phyloP scores from a whole-genome alignment of 2,113 vertebrate genomes.

The Mugil cephalus region DNA sequence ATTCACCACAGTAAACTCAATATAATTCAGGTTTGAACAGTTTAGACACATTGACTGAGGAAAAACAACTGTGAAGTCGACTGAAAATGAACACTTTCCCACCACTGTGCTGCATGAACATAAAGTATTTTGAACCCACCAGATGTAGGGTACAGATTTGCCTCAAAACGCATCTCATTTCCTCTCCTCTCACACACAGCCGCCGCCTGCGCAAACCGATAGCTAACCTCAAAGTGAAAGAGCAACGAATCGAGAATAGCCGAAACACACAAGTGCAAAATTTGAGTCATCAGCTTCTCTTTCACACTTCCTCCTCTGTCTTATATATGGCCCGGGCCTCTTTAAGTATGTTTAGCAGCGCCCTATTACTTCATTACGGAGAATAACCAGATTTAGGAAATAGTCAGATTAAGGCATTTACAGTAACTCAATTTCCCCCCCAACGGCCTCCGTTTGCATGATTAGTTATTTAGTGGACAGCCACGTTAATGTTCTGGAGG shows the following conservation, averaged over 20 bases:
- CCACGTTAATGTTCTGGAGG: constrained; percentile 13
- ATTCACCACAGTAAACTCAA: too few species aligned
- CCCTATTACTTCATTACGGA: constrained; percentile 17
- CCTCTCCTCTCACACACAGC: constrained; percentile 18
- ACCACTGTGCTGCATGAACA: too few species aligned
- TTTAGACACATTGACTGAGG: too few species aligned
- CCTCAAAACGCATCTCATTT: constrained; percentile 39
- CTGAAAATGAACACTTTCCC: too few species aligned
- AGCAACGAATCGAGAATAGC: constrained; percentile 55
- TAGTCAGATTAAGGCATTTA: constrained; percentile 50
- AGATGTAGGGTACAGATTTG: constrained; percentile 39
- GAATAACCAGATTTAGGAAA: constrained; percentile 44
- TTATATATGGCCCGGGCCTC: constrained; percentile 43
- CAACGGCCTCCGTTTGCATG: constrained; percentile 13
- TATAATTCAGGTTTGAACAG: too few species aligned
- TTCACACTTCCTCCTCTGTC: constrained; percentile 58
- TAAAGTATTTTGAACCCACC: constrained; percentile 25
- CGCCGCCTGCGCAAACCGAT: constrained; percentile 11
- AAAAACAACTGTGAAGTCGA: too few species aligned
- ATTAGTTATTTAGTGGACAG: constrained; percentile 14
- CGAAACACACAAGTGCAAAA: constrained; percentile 41
- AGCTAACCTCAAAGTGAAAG: constrained; percentile 57
- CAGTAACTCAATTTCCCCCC: constrained; percentile 50
- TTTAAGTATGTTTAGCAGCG: constrained; percentile 1
- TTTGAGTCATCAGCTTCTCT: constrained; percentile 48